Evolutionary conservation across 2,113 vertebrate species (phyloP), one percentile per base, ranked within the genome.

Genomic region (Willisornis vidua): DNA sequence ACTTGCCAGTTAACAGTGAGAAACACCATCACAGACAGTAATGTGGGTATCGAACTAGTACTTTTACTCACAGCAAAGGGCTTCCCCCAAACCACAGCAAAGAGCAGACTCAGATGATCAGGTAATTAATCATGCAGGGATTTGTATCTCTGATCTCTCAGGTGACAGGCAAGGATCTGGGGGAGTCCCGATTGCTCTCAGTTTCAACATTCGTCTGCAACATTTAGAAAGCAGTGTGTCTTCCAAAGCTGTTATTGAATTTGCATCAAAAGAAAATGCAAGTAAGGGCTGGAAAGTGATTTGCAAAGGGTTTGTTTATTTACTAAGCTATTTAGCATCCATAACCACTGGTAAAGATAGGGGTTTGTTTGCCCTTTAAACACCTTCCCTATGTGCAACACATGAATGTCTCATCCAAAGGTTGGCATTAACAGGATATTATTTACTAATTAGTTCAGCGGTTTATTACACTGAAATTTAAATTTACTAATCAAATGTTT

Each of bases 401-500:
- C 51, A 59, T 58, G 94, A 93, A 85, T 58, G 19, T 29, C 46
- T 97, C 76, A 86, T 72, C 80, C 87, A 85, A 89, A 91, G 37
- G 68, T 55, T 93, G 48, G 24, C 51, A 93, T 87, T 92, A 96
- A 89, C 94, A 79, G 58, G 25, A 83, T 79, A 81, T 95, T 85
- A 74, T 87, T 96, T 95, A 89, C 84, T 95, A 96, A 98, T 98
- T 97, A 97, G 89, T 92, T 95, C 91, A 82, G 70, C 66, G 84
- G 84, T 81, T 97, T 97, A 96, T 97, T 96, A 90, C 41, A 55
- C 48, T 94, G 94, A 94, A 96, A 97, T 97, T 94, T 97, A 95
- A 97, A 97, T 90, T 87, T 85, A 91, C 78, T 98, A 98, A 97
- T 98, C 94, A 97, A 96, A 97, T 95, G 61, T 97, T 98, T 97